A percentile compares a stretch with the other conserved stretches of the same genome.
phyloP scores from a whole-genome alignment of 2,113 vertebrate species.

The Nannospalax galili region DNA sequence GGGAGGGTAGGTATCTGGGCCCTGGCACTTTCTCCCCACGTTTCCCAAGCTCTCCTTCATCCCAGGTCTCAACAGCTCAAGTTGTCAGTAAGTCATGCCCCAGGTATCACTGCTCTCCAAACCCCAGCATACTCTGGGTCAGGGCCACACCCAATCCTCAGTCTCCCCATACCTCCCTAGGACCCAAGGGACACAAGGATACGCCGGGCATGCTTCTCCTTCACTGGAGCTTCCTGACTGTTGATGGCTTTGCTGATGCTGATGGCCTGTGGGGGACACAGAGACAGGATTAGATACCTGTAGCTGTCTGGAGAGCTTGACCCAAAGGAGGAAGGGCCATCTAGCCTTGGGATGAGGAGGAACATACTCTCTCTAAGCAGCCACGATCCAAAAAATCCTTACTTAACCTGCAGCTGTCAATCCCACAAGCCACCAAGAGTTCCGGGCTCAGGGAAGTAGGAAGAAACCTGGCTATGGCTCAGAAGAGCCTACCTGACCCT shows the following conservation, averaged over 20 bases:
- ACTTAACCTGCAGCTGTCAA: accelerated
- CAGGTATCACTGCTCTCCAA: background rate
- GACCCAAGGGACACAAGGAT: conserved; percentile 87
- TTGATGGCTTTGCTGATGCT: conserved; percentile 99
- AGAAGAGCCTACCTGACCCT: background rate
- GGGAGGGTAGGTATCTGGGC: background rate
- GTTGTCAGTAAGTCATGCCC: background rate
- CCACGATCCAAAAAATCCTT: background rate
- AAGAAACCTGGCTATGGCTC: background rate
- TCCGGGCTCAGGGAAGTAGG: background rate
- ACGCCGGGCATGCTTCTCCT: conserved; percentile 98
- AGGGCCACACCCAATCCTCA: accelerated
- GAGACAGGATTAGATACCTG: background rate
- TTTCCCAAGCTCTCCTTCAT: background rate
- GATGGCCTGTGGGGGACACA: conserved; percentile 87
- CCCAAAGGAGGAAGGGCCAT: accelerated
- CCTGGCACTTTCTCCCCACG: background rate
- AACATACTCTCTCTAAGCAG: background rate
- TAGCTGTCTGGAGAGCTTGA: too few relatives aligned
- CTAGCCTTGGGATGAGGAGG: accelerated
- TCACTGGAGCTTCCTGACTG: conserved; percentile 93
- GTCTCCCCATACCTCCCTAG: accelerated
- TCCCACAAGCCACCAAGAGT: background rate
- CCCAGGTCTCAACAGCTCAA: background rate
- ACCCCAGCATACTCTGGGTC: accelerated